Conservation (phyloP, 2,113 vertebrate genomes). For the Archocentrus centrarchus region DNA sequence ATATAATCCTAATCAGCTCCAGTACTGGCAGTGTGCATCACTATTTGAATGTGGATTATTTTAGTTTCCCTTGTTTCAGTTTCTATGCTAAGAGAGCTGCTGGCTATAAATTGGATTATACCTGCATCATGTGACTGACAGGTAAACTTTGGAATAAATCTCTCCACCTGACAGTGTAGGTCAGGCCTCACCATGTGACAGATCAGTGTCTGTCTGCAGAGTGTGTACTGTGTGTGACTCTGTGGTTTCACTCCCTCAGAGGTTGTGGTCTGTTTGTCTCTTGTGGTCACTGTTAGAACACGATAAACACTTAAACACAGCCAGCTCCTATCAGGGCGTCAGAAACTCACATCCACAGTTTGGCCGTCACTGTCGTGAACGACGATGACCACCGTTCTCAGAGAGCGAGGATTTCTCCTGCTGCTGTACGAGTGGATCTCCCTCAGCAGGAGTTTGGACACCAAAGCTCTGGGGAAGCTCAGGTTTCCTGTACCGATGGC, state of each 20-base stretch:
- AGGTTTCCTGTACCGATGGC: constrained; percentile 90
- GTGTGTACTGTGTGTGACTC: no score
- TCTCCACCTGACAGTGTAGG: no score
- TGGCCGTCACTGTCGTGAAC: constrained; percentile 78
- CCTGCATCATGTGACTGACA: no score
- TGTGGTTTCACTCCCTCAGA: not conserved
- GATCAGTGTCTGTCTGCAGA: no score
- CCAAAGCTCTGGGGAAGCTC: constrained; percentile 81
- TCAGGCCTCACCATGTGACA: no score
- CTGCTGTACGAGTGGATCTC: constrained; percentile 79
- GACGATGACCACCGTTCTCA: constrained; percentile 83
- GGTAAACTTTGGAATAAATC: no score
- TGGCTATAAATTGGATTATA: no score
- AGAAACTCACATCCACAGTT: constrained; percentile 54
- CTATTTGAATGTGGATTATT: no score
- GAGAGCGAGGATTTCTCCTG: constrained; percentile 36
- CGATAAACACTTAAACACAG: not conserved
- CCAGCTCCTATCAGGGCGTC: fast-evolving
- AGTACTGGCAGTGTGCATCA: no score
- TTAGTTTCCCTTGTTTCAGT: no score
- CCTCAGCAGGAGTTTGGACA: constrained; percentile 82
- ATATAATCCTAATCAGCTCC: no score
- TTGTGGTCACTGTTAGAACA: fast-evolving
- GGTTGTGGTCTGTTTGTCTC: not conserved
- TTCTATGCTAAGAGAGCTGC: no score